Base-by-base conservation (phyloP, 2,797 vertebrate genomes). In the Vireo griseus region DNA sequence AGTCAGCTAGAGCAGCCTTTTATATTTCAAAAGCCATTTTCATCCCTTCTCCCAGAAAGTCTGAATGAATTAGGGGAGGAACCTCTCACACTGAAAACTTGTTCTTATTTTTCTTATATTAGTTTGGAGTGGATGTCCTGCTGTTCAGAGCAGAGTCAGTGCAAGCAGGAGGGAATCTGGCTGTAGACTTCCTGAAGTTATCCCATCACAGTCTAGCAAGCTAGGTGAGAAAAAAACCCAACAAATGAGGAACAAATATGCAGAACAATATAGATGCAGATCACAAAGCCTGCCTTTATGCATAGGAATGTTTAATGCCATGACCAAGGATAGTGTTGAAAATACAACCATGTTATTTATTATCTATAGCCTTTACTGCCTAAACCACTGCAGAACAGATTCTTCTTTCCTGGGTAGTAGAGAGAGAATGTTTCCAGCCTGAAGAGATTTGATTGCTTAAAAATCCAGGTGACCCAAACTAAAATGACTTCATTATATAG, bases 11-110 rank as follows among this genome's bases (percentile, higher is more conserved):
- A 76, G 39, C n/a, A 57, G 44, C 14, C 72, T 86, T 84, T 75
- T 65, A 29, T 71, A 69, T 79, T 95, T 94, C 86, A 94, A 94
- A 93, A 81, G 10, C 25, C 48, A 54, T 92, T 95, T 92, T 92
- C 76, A 87, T 88, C 75, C 47, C 48, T 81, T 84, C 62, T 73
- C 59, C 42, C 50, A 74, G 52, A 76, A 91, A 63, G 28, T 66
- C 71, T 93, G 88, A 75, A 90, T 51, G 50, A 92, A 85, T 72
- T 79, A 93, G 26, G 24, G 91, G 61, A 71, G 58, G 54, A 92
- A 81, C 7, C 13, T 85, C 89, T 87, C 31, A 33, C 79, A 88
- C 72, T 73, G 86, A 94, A 62, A 90, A 85, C n/a, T 93, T 82
- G 48, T 81, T 88, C 75, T 92, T 84, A 62, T 81, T 92, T 95